A percentile compares a stretch with the other conserved stretches of the same genome.
phyloP scores from a whole-genome alignment of 1,140 invertebrate genomes.

The Maniola jurtina region DNA sequence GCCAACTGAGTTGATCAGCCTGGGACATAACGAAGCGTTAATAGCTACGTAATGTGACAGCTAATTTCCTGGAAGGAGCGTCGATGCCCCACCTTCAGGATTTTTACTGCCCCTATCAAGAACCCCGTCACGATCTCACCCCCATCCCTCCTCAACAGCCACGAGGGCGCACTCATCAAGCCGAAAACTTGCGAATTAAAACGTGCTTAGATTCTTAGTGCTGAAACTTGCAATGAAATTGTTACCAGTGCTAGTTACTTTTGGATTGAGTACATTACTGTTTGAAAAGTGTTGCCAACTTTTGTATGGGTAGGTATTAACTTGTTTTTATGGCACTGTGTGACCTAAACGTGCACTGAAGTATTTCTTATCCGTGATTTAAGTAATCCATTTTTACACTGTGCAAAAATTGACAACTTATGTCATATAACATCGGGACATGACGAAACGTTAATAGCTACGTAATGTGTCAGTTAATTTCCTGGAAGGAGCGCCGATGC shows the following conservation, averaged over 20 bases:
- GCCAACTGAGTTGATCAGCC: slow-evolving; percentile 47
- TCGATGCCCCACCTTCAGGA: slow-evolving; percentile 39
- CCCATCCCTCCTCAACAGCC: slow-evolving; percentile 24
- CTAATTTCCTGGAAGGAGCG: slow-evolving; percentile 71
- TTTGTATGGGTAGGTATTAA: not conserved
- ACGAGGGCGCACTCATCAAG: slow-evolving; percentile 64
- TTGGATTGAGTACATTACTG: slow-evolving; percentile 28
- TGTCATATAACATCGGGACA: no score
- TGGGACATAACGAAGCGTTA: slow-evolving; percentile 54
- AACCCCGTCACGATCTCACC: slow-evolving; percentile 58
- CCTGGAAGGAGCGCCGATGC: slow-evolving; percentile 57
- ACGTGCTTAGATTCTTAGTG: slow-evolving; percentile 66
- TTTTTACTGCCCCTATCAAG: slow-evolving; percentile 60
- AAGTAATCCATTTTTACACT: no score
- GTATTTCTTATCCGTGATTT: no score
- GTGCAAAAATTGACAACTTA: no score
- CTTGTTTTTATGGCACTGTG: not conserved
- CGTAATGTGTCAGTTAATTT: slow-evolving; percentile 75
- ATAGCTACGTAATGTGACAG: slow-evolving; percentile 72
- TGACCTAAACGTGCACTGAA: no score
- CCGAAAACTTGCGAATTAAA: slow-evolving; percentile 73
- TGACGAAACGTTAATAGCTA: slow-evolving; percentile 62
- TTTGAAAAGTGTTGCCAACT: not conserved
- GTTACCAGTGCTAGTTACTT: slow-evolving; percentile 33
- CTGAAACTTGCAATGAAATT: slow-evolving; percentile 45